phyloP scores from a whole-genome alignment of 2,797 vertebrate genomes.

The Acestrorhynchus altus region DNA sequence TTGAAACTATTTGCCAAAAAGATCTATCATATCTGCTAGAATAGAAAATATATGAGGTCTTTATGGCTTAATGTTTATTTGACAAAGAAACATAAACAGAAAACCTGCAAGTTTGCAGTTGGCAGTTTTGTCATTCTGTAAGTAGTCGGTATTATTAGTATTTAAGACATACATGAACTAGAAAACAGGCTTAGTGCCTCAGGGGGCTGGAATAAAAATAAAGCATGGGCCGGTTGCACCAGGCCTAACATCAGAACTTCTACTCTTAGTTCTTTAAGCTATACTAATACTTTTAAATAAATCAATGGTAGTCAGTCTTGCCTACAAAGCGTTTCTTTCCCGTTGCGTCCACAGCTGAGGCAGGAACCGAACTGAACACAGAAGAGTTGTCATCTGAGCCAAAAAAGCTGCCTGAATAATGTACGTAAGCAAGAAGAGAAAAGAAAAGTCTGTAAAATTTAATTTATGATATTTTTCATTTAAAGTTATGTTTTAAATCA shows the following conservation, averaged over 20 bases:
- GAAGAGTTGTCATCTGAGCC: slow-evolving; percentile 82
- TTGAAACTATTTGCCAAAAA: too few species aligned
- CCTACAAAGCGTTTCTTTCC: slow-evolving; percentile 90
- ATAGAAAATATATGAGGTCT: too few species aligned
- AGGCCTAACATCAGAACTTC: background rate
- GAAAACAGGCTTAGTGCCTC: background rate
- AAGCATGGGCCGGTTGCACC: background rate
- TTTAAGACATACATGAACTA: too few species aligned
- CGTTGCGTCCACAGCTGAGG: slow-evolving; percentile 87
- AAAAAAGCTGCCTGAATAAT: slow-evolving; percentile 70
- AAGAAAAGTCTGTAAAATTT: background rate
- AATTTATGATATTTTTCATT: background rate
- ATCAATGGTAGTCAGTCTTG: slow-evolving; percentile 62
- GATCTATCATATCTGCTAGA: too few species aligned
- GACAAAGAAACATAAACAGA: too few species aligned
- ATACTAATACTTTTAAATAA: background rate
- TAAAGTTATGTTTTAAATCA: background rate
- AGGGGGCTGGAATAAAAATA: background rate
- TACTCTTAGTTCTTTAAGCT: background rate
- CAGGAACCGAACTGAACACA: slow-evolving; percentile 88
- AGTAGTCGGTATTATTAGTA: too few species aligned
- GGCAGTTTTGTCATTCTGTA: too few species aligned
- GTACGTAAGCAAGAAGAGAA: background rate
- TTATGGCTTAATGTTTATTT: too few species aligned
- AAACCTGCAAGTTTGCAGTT: too few species aligned